phyloP scores from a whole-genome alignment of 2,113 vertebrate genomes.

The Caranx ignobilis region DNA sequence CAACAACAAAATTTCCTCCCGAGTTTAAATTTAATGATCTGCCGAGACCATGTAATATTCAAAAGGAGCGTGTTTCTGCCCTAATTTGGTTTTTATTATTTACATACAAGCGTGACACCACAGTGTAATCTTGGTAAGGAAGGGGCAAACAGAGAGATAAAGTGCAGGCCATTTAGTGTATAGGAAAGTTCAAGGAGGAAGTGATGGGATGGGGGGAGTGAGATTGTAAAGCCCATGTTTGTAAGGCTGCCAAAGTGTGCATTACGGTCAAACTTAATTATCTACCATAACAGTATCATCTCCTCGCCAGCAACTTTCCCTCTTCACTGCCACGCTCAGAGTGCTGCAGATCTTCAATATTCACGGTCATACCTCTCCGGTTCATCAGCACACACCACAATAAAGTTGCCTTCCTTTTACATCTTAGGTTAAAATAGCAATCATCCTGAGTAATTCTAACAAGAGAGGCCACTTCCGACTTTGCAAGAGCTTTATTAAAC shows the following conservation, averaged over 20 bases:
- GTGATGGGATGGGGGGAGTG: not conserved
- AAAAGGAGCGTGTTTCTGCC: not conserved
- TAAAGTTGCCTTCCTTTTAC: not conserved
- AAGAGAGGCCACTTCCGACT: not conserved
- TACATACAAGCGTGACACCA: not conserved
- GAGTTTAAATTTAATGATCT: not conserved
- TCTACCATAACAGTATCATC: constrained; percentile 7
- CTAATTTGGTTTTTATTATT: not conserved
- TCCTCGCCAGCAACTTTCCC: not conserved
- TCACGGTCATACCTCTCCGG: not conserved
- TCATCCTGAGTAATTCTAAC: not conserved
- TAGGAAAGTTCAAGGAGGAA: not conserved
- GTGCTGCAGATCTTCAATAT: not conserved
- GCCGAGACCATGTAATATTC: not conserved
- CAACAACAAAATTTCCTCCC: not conserved
- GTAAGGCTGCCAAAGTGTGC: constrained; percentile 36
- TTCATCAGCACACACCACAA: not conserved
- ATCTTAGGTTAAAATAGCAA: not conserved
- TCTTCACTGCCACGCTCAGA: not conserved
- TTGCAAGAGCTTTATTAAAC: not conserved
- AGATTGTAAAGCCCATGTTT: constrained; percentile 3
- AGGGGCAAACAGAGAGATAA: not conserved
- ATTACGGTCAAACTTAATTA: constrained; percentile 33
- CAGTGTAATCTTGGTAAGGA: not conserved
- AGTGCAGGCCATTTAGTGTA: not conserved